A percentile compares a stretch with the other conserved stretches of the same genome.
Conservation (phyloP, 2,888 invertebrate species). For the Sarcophaga rosellei region DNA sequence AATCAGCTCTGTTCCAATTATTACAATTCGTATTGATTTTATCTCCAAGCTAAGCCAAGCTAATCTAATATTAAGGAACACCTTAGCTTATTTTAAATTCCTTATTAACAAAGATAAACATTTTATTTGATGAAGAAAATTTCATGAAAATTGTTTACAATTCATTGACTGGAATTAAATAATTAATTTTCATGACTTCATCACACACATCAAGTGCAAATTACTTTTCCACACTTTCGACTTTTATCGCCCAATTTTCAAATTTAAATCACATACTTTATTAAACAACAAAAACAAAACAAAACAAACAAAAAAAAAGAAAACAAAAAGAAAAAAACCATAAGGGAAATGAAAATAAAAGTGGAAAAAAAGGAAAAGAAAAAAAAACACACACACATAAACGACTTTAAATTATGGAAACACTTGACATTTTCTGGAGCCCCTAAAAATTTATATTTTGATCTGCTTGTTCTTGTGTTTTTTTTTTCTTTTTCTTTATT, state of each 20-base stretch:
- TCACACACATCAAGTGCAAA: neutral
- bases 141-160: neutral
- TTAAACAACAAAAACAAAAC: neutral
- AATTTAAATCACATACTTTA: conserved; percentile 9
- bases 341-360: neutral
- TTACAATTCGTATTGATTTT: no score
- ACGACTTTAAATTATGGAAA: conserved; percentile 1
- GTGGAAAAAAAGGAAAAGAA: neutral
- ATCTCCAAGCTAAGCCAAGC: no score
- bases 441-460: neutral
- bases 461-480: neutral
- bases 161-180: neutral
- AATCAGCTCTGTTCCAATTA: no score
- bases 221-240: neutral
- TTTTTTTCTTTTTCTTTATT: neutral
- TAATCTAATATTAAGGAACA: no score
- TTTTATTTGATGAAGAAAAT: neutral
- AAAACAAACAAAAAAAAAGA: neutral
- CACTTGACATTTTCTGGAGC: conserved; percentile 11
- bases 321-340: neutral
- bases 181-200: neutral
- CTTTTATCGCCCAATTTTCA: neutral
- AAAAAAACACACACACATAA: neutral
- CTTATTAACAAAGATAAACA: neutral
- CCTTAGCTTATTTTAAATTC: no score